Evolutionary conservation across 2,888 invertebrate species (phyloP).

Genomic region (Xiphydria camelus): DNA sequence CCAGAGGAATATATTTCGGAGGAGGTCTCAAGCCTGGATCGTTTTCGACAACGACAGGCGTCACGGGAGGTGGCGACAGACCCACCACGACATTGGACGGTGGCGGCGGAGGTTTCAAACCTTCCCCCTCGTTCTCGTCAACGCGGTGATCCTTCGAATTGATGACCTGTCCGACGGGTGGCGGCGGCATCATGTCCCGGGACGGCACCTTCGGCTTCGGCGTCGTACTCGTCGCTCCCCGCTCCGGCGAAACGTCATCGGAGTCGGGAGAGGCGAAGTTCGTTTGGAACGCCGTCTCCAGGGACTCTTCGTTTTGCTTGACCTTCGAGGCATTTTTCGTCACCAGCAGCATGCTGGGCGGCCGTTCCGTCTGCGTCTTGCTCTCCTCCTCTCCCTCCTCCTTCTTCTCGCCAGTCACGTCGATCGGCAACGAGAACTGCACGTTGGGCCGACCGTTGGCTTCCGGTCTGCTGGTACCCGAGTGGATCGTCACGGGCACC

Average conservation of each 20-base stretch:
- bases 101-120: slow-evolving; percentile 43
- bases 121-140: slow-evolving; percentile 34
- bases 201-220: slow-evolving; percentile 36
- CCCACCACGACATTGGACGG: slow-evolving; percentile 48
- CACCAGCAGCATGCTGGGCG: slow-evolving; percentile 41
- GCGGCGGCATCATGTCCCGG: slow-evolving; percentile 49
- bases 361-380: slow-evolving; percentile 45
- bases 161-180: slow-evolving; percentile 23
- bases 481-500: slow-evolving; percentile 42
- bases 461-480: slow-evolving; percentile 25
- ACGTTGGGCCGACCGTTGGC: slow-evolving; percentile 31
- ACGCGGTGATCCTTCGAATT: slow-evolving; percentile 25
- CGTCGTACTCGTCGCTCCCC: slow-evolving; percentile 12
- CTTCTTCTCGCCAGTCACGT: slow-evolving; percentile 39
- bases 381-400: slow-evolving; percentile 35
- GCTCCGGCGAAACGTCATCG: slow-evolving; percentile 6
- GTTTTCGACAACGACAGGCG: slow-evolving; percentile 25
- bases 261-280: slow-evolving; percentile 39
- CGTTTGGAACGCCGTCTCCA: slow-evolving; percentile 43
- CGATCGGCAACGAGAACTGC: slow-evolving; percentile 45
- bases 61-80: slow-evolving; percentile 50
- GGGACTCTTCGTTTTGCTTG: slow-evolving; percentile 35
- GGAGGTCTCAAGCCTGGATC: slow-evolving; percentile 42
- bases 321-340: slow-evolving; percentile 31
- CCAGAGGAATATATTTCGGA: slow-evolving; percentile 48